A percentile compares a stretch with the other conserved stretches of the same genome.
Conservation (phyloP, 2,113 vertebrate genomes). For the Cygnus atratus region DNA sequence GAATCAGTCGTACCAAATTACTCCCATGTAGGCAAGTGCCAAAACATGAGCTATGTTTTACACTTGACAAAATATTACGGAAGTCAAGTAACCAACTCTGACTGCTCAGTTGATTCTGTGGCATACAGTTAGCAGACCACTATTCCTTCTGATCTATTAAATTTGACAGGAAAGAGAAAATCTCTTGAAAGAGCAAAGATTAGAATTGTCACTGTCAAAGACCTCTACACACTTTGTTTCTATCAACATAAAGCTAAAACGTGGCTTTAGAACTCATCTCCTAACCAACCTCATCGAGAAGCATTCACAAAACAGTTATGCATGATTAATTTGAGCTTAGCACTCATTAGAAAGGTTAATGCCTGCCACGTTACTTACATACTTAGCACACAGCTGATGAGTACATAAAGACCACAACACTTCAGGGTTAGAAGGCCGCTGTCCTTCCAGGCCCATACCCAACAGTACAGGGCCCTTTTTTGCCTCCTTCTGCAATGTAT, state of each 20-base stretch:
- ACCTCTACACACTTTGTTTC: accelerated
- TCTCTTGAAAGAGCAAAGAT: background rate
- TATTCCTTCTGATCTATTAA: background rate
- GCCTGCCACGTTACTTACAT: background rate
- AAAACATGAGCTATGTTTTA: background rate
- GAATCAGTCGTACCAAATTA: background rate
- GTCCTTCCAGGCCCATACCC: background rate
- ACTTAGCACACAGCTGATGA: background rate
- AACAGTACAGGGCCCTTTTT: background rate
- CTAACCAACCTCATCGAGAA: background rate
- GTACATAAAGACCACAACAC: background rate
- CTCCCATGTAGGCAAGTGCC: background rate
- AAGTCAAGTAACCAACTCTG: background rate
- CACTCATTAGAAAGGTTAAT: background rate
- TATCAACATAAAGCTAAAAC: background rate
- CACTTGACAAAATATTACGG: background rate
- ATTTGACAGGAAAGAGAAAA: background rate
- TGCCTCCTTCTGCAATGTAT: background rate
- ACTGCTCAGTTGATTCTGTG: background rate
- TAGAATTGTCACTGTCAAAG: background rate
- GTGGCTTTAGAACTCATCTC: background rate
- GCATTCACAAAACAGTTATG: background rate
- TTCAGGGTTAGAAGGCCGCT: background rate
- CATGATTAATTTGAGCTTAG: background rate
- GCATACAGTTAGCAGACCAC: background rate